Conservation (phyloP, 2,888 invertebrate genomes). For the Volucella zonaria region DNA sequence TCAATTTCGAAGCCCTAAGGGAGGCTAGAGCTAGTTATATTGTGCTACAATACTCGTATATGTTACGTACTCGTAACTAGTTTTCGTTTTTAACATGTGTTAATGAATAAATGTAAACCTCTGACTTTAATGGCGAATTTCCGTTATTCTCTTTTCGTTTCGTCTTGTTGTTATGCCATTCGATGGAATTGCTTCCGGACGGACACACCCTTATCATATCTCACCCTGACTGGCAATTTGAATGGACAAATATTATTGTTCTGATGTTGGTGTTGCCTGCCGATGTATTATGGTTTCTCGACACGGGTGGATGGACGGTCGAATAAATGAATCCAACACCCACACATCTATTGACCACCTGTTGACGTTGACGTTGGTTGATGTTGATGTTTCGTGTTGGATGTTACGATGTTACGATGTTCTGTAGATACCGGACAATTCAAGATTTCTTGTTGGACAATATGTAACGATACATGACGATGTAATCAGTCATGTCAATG, state of each 20-base stretch:
- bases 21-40: constrained; percentile 6
- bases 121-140: constrained; percentile 63
- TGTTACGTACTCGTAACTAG: background rate
- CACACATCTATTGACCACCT: constrained; percentile 60
- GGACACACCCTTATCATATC: constrained; percentile 5
- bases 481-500: constrained; percentile 95
- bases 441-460: constrained; percentile 93
- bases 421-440: constrained; percentile 83
- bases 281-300: constrained; percentile 37
- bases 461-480: constrained; percentile 96
- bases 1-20: constrained; percentile 35
- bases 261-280: constrained; percentile 37
- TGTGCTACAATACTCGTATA: background rate
- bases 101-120: constrained; percentile 12
- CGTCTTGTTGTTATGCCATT: constrained; percentile 22
- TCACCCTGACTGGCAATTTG: constrained; percentile 19
- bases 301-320: constrained; percentile 20
- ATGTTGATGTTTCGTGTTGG: background rate
- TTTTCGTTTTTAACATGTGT: background rate
- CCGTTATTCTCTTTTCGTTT: constrained; percentile 36
- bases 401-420: background rate
- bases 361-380: constrained; percentile 39
- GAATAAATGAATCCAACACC: background rate
- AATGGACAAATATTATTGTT: constrained; percentile 45
- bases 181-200: constrained; percentile 45